Conservation (phyloP, 2,888 invertebrate genomes). For the Xestia ashworthii region DNA sequence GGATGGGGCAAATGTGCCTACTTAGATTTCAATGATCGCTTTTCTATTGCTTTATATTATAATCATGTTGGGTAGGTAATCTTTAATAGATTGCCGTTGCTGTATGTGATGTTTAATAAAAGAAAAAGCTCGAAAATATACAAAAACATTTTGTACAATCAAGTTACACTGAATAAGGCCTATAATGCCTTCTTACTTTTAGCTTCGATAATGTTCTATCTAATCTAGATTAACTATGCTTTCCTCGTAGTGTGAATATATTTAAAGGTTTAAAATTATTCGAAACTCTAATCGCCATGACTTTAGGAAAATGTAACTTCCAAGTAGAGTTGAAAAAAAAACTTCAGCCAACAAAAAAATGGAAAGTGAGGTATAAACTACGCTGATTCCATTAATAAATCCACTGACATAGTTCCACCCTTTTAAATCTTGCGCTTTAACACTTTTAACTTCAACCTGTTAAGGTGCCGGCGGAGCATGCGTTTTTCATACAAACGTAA, state of each 20-base stretch:
- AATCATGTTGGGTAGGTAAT: constrained; percentile 18
- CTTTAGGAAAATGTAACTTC: not conserved
- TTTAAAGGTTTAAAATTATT: not conserved
- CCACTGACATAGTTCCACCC: constrained; percentile 19
- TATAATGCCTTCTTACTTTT: not conserved
- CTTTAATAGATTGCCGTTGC: constrained; percentile 8
- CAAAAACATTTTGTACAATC: not conserved
- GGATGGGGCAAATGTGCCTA: constrained; percentile 18
- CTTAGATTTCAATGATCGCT: constrained; percentile 55
- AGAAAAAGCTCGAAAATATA: not conserved
- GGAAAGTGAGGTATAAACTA: not conserved
- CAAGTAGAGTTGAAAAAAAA: not conserved
- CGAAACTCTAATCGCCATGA: not conserved
- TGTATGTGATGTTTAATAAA: not conserved
- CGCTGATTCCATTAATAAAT: constrained; percentile 7
- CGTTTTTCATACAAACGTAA: no score
- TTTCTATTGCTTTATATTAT: constrained; percentile 45
- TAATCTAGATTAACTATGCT: not conserved
- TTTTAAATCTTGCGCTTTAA: constrained; percentile 18
- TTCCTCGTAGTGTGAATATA: not conserved
- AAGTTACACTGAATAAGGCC: not conserved
- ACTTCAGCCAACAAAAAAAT: not conserved
- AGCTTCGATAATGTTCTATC: not conserved
- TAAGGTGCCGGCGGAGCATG: no score
- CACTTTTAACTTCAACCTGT: constrained; percentile 7